Evolutionary conservation across 2,113 vertebrate genomes (phyloP), one percentile per base, ranked within the genome.

Genomic region (Leucosticte australis): DNA sequence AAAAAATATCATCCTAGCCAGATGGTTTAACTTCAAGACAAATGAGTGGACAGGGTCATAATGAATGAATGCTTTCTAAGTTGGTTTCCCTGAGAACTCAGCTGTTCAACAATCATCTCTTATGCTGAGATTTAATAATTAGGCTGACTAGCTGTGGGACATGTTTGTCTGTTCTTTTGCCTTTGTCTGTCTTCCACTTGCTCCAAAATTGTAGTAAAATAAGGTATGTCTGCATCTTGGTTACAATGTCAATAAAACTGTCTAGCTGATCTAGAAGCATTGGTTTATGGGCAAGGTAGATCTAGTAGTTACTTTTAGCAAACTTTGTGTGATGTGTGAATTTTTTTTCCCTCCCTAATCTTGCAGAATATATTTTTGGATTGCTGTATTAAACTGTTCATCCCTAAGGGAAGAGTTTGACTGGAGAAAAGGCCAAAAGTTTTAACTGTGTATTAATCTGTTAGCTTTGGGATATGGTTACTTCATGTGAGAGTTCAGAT

Each of bases 21-120:
- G 75, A 80, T 75, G 53, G 28, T 83, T 88, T 73, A 63, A 86
- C 57, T 92, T 88, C 82, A 85, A 80, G n/a, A 87, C 33, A 53
- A 83, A 31, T n/a, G 20, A 73, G 46, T 68, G 41, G 39, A 49
- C 57, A 83, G 27, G 27, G 9, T 86, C 8, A 31, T 64, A 80
- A 76, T 68, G 63, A 92, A 79, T 44, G 8, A 88, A 73, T 41
- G 26, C 5, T 73, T 80, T 56, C 3, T 13, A 68, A 73, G 63
- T 52, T 60, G 31, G 15, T 64, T 82, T 90, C 10, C 19, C 20
- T 44, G 41, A 90, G 24, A 93, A 44, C 19, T 85, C 30, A 60
- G 9, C 28, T 77, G 24, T 86, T 91, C 53, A 64, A 35, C 14
- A 33, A 11, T 57, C 22, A 59, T 89, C 44, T 37, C 35, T 46